These are phyloP conservation scores for Onychomys leucogaster DNA, from an alignment of 2,797 vertebrate genomes.

Conservation along the genomic window DNA sequence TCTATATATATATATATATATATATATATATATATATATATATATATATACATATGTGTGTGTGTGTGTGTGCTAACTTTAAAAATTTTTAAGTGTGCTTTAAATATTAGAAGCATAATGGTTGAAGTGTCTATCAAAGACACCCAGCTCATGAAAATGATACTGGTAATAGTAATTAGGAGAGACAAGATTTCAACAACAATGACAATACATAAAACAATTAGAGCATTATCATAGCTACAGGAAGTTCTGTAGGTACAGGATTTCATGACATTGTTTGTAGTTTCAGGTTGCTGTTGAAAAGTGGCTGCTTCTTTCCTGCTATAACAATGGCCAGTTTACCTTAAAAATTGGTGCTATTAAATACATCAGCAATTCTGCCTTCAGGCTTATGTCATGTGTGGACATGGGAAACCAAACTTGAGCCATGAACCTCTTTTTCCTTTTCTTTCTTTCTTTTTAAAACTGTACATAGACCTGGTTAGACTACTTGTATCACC, in stretches of 20 bases:
- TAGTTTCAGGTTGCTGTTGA: neutral
- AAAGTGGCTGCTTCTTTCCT: neutral
- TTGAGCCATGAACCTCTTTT: neutral
- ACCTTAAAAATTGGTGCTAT: neutral
- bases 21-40: no score
- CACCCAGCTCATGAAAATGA: neutral
- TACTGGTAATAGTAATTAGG: neutral
- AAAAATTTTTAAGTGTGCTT: neutral
- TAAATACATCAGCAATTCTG: neutral
- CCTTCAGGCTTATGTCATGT: neutral
- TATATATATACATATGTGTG: no score
- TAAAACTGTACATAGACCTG: neutral
- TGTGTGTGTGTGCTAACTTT: no score
- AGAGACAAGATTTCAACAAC: neutral
- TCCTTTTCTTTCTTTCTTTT: neutral
- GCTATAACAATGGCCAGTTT: neutral
- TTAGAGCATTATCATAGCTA: neutral
- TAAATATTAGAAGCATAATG: neutral
- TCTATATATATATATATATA: no score
- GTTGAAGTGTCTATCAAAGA: neutral
- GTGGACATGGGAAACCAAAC: neutral
- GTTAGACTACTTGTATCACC: neutral
- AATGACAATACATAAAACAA: neutral
- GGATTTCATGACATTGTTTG: constrained; percentile 11
- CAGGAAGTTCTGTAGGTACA: neutral